Base-by-base conservation (phyloP, 37 sponge, comb jelly and placozoan genomes). In the Chondrilla cf. caribensis region DNA sequence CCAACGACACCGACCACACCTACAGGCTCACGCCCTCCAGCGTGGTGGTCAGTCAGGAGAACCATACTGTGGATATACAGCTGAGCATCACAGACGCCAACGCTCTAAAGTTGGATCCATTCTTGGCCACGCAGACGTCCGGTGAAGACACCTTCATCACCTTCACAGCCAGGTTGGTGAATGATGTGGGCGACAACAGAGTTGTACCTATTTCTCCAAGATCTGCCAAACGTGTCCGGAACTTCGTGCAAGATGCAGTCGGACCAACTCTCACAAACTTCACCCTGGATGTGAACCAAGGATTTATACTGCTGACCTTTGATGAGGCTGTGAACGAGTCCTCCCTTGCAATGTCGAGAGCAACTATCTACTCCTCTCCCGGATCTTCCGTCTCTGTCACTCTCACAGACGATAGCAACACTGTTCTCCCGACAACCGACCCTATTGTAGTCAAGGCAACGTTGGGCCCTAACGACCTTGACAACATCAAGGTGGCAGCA, bases 311-410 rank as follows among this genome's bases (percentile, higher is more conserved):
- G 0, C 72, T 96, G 54, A 86, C 85, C 19, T 96, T 93, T 84
- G 60, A 75, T 79, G 97, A 96, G 55, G 84, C 89, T 19, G 89
- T 91, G 0, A 70, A 86, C 72, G 85, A 88, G 25, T 76, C 87
- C 22, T 60, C 87, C n/a, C 86, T 81, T 78, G 79, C 76, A 4
- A 70, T 94, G 26, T 87, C 90, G 40, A 77, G 77, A 62, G 37
- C 72, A 11, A 60, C 72, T 65, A 38, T 80, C 76, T 60, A 58
- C 22, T 3, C 15, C 11, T 38, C 41, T 40, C 54, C 79, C 1
- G 35, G 67, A 14, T 71, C 47, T 0, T 14, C 58, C 31, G 26
- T 43, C 18, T 25, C 55, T 9, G 82, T 88, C 33, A 28, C 36
- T 3, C 70, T 91, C 35, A 86, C 89, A 18, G 26, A 19, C 36